Conservation (phyloP, 1,140 invertebrate genomes). For the Drosophila sturtevanti region DNA sequence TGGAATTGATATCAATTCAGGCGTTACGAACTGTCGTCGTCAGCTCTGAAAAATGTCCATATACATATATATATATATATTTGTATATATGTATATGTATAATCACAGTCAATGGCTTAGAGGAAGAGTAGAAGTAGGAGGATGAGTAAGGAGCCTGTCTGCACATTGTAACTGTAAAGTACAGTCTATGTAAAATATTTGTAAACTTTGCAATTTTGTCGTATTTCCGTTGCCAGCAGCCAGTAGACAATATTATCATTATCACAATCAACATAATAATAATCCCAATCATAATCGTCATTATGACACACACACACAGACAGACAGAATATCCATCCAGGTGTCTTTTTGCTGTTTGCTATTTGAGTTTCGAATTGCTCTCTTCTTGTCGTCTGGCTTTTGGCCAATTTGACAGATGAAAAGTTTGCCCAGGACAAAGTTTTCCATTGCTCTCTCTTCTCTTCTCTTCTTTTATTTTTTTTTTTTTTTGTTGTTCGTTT, state of each 20-base stretch:
- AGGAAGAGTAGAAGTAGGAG: background rate
- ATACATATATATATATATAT: background rate
- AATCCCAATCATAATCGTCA: background rate
- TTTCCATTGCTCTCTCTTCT: background rate
- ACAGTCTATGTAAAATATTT: background rate
- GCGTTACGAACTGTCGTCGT: conserved; percentile 2
- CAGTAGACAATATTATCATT: conserved; percentile 1
- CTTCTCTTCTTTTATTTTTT: background rate
- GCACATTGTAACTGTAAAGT: background rate
- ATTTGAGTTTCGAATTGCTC: conserved; percentile 9
- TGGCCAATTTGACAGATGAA: conserved; percentile 12
- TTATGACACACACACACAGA: background rate
- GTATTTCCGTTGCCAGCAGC: background rate
- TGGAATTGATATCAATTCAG: conserved; percentile 13
- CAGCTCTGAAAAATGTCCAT: background rate
- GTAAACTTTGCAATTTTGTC: background rate
- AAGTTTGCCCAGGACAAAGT: conserved; percentile 10
- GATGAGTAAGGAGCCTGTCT: background rate
- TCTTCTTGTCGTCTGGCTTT: background rate
- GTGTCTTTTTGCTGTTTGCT: conserved; percentile 9
- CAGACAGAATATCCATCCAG: conserved; percentile 1
- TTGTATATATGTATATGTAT: background rate
- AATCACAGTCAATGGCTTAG: background rate
- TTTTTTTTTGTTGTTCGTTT: background rate
- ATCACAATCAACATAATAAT: background rate